A percentile compares a stretch with the other conserved stretches of the same genome.
phyloP scores from a whole-genome alignment of 2,113 vertebrate genomes.

The Vireo altiloquus region DNA sequence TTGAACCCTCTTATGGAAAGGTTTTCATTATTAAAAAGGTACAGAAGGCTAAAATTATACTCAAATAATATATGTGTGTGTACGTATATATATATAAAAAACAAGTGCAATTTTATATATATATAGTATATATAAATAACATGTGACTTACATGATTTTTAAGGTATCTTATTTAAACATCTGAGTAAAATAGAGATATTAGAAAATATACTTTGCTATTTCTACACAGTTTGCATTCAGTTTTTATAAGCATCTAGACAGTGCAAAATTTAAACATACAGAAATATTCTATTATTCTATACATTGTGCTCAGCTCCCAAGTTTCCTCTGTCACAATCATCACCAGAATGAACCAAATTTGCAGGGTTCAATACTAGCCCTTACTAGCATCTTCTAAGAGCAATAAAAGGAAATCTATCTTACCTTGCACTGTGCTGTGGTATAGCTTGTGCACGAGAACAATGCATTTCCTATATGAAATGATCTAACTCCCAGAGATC shows the following conservation, averaged over 20 bases:
- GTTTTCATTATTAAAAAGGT: slow-evolving; percentile 67
- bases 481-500: slow-evolving; percentile 68
- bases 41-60: slow-evolving; percentile 60
- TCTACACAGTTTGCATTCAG: slow-evolving; percentile 45
- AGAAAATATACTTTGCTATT: slow-evolving; percentile 57
- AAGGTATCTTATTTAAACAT: slow-evolving; percentile 59
- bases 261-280: slow-evolving; percentile 56
- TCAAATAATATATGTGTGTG: slow-evolving; percentile 39
- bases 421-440: neutral
- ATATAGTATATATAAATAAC: slow-evolving; percentile 50
- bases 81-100: slow-evolving; percentile 50
- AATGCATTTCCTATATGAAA: slow-evolving; percentile 61
- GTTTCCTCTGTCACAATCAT: neutral
- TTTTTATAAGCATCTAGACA: slow-evolving; percentile 55
- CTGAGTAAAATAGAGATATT: slow-evolving; percentile 39
- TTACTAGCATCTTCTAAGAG: slow-evolving; percentile 22
- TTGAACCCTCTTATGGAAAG: slow-evolving; percentile 59
- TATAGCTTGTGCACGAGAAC: slow-evolving; percentile 18
- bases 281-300: slow-evolving; percentile 16
- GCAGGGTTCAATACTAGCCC: slow-evolving; percentile 24
- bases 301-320: slow-evolving; percentile 40
- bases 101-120: slow-evolving; percentile 46
- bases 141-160: neutral
- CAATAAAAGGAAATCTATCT: slow-evolving; percentile 34
- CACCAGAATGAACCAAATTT: neutral